phyloP scores from a whole-genome alignment of 2,888 invertebrate species.

The Tipula unca region DNA sequence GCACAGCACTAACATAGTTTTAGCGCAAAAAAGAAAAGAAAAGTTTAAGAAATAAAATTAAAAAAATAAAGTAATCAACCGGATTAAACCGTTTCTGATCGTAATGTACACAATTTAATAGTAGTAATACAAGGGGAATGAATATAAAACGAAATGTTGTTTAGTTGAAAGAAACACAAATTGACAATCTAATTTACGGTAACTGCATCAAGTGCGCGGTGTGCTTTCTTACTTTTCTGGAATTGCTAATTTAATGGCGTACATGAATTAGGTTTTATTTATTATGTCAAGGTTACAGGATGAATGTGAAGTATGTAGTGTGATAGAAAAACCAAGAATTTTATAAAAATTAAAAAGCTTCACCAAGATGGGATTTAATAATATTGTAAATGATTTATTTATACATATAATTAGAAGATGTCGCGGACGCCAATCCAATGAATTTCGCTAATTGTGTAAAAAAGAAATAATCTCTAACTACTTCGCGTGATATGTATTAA shows the following conservation, averaged over 20 bases:
- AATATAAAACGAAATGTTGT: background rate
- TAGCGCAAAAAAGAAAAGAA: background rate
- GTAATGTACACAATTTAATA: background rate
- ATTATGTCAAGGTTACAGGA: background rate
- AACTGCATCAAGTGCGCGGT: background rate
- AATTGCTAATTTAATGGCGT: background rate
- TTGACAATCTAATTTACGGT: background rate
- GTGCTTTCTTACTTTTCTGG: background rate
- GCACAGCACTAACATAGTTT: background rate
- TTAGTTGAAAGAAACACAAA: background rate
- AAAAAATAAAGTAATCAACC: background rate
- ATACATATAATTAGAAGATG: too few relatives aligned
- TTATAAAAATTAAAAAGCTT: too few relatives aligned
- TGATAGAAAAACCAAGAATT: too few relatives aligned
- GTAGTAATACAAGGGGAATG: background rate
- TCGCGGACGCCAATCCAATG: too few relatives aligned
- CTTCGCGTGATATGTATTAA: too few relatives aligned
- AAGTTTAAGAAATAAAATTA: background rate
- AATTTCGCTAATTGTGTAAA: too few relatives aligned
- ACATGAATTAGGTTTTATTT: too few relatives aligned
- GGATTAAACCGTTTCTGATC: background rate
- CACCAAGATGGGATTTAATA: too few relatives aligned
- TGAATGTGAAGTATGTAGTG: too few relatives aligned
- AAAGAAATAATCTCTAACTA: too few relatives aligned
- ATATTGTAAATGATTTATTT: too few relatives aligned